These are phyloP conservation scores for Gambusia affinis DNA, from an alignment of 2,113 vertebrate genomes.

Conservation along the genomic window DNA sequence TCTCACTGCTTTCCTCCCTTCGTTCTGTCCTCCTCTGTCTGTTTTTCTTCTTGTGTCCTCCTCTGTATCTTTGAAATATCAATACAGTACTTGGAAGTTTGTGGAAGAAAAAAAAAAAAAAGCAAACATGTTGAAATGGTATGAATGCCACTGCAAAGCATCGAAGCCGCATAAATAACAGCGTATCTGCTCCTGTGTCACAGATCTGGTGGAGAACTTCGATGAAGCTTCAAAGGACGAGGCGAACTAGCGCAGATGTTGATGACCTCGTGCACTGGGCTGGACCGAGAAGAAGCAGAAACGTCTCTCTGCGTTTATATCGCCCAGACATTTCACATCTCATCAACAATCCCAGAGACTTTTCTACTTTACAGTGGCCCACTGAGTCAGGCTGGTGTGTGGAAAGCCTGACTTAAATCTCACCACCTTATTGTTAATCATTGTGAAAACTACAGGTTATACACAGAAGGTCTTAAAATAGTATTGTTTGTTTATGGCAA, in stretches of 20 bases:
- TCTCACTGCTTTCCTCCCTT: too few species aligned
- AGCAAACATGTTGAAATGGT: not conserved
- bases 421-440: slow-evolving; percentile 9
- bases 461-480: slow-evolving; percentile 81
- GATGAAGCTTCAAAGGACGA: slow-evolving; percentile 99
- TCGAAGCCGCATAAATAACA: not conserved
- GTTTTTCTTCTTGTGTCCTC: too few species aligned
- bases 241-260: slow-evolving; percentile 83
- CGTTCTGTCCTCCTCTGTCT: too few species aligned
- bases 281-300: slow-evolving; percentile 49
- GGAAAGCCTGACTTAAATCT: slow-evolving; percentile 33
- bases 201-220: slow-evolving; percentile 99
- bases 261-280: slow-evolving; percentile 2
- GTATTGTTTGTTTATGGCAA: slow-evolving; percentile 75
- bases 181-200: slow-evolving; percentile 15
- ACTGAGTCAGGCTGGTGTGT: slow-evolving; percentile 84
- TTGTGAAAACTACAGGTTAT: slow-evolving; percentile 13
- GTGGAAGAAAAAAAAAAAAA: not conserved
- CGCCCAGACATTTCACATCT: slow-evolving; percentile 60
- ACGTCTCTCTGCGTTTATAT: slow-evolving; percentile 83
- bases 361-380: slow-evolving; percentile 90
- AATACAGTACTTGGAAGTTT: too few species aligned
- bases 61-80: too few species aligned
- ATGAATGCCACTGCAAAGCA: not conserved
- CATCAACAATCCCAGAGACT: slow-evolving; percentile 62